Percentiles rank a stretch among this genome's conserved stretches.
phyloP scores from a whole-genome alignment of 2,888 invertebrate species.

The Unio pictorum region DNA sequence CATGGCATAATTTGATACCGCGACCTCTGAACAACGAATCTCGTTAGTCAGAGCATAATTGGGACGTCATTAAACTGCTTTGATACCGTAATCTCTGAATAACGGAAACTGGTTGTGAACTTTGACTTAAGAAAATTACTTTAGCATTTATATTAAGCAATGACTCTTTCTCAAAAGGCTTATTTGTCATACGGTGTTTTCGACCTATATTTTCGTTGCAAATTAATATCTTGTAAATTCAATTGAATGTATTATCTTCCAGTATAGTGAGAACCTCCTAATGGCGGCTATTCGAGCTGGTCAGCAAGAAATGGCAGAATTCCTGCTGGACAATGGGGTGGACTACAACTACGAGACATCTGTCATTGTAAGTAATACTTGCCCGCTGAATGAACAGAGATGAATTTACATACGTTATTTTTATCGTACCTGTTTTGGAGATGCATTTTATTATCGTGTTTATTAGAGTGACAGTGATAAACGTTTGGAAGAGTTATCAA shows the following conservation, averaged over 20 bases:
- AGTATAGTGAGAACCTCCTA: conserved; percentile 67
- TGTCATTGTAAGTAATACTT: conserved; percentile 49
- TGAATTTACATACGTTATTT: background rate
- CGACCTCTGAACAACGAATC: no score
- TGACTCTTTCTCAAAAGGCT: no score
- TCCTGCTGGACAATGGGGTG: conserved; percentile 68
- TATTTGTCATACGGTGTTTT: no score
- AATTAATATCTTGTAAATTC: background rate
- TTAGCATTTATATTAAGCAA: no score
- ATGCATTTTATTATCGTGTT: background rate
- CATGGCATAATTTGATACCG: no score
- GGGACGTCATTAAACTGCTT: no score
- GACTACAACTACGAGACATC: conserved; percentile 50
- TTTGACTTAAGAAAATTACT: no score
- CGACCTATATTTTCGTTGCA: background rate
- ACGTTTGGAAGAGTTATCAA: no score
- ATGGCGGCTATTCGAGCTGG: conserved; percentile 65
- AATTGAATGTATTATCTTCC: conserved; percentile 13
- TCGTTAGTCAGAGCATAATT: no score
- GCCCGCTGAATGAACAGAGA: background rate
- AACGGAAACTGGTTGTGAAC: no score
- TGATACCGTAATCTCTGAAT: no score
- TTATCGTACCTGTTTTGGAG: background rate
- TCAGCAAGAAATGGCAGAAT: conserved; percentile 63
- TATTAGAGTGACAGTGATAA: no score